Evolutionary conservation across 1,140 invertebrate genomes (phyloP).

Genomic region (Halotydeus destructor): DNA sequence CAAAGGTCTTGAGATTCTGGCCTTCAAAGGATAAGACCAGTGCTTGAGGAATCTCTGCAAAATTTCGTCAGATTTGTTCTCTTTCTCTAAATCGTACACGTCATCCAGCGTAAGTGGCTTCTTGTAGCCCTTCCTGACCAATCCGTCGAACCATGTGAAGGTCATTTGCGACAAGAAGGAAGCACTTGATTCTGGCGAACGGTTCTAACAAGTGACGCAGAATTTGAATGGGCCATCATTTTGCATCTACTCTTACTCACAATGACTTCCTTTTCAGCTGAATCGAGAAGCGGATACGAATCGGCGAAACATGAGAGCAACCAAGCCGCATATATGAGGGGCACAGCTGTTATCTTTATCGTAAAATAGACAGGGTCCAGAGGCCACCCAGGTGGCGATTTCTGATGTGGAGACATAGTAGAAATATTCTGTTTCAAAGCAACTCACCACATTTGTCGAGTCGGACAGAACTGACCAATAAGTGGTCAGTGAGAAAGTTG

Average conservation of each 20-base stretch:
- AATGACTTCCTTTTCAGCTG: too few species aligned
- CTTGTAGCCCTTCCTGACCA: slow-evolving; percentile 8
- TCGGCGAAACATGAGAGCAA: background rate
- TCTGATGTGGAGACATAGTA: too few species aligned
- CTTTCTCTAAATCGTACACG: slow-evolving; percentile 16
- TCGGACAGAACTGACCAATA: slow-evolving; percentile 1
- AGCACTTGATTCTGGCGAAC: slow-evolving; percentile 46
- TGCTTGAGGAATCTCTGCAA: too few species aligned
- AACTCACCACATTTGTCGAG: background rate
- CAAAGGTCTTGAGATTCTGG: too few species aligned
- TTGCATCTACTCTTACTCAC: too few species aligned
- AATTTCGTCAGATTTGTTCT: slow-evolving; percentile 42
- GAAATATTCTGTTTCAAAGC: background rate
- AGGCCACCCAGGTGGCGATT: too few species aligned
- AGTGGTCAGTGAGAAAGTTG: background rate
- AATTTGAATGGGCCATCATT: background rate
- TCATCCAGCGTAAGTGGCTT: slow-evolving; percentile 8
- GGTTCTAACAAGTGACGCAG: too few species aligned
- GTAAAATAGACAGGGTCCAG: too few species aligned
- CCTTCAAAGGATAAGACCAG: too few species aligned
- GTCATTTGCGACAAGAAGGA: slow-evolving; percentile 72
- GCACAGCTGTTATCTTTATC: background rate
- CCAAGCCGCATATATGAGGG: background rate
- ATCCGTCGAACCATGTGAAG: slow-evolving; percentile 73
- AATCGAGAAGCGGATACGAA: too few species aligned